Evolutionary conservation across 2,797 vertebrate genomes (phyloP).

Genomic region (Tympanoctomys barrerae): DNA sequence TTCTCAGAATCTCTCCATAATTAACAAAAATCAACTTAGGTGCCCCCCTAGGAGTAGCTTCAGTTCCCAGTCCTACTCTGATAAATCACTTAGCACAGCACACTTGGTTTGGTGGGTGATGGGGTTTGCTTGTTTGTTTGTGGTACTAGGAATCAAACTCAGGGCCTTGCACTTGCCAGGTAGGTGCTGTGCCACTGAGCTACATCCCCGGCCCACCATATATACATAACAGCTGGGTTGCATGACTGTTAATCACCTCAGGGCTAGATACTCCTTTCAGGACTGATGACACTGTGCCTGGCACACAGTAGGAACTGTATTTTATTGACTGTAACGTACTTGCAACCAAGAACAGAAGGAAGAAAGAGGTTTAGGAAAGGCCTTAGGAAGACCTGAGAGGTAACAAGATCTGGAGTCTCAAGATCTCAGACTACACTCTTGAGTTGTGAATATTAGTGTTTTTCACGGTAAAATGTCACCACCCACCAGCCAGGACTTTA

Average conservation of each 20-base stretch:
- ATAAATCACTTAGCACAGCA: not conserved
- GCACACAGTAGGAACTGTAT: not conserved
- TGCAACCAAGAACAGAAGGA: not conserved
- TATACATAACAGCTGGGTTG: not conserved
- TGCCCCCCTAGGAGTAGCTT: not conserved
- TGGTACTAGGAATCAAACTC: too few species aligned
- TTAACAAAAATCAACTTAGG: not conserved
- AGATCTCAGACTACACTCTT: not conserved
- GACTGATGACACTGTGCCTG: not conserved
- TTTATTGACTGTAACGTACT: not conserved
- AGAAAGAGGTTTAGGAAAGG: not conserved
- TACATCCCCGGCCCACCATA: too few species aligned
- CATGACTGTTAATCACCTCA: not conserved
- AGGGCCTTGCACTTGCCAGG: too few species aligned
- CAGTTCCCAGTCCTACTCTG: not conserved
- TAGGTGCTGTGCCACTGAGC: too few species aligned
- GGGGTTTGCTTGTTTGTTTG: too few species aligned
- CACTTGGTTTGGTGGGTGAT: too few species aligned
- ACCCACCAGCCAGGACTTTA: not conserved
- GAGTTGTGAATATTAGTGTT: not conserved
- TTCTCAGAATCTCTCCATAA: not conserved
- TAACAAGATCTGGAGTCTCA: not conserved
- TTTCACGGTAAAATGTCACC: not conserved
- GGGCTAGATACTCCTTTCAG: not conserved
- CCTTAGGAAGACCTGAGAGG: not conserved